These are phyloP conservation scores for Peromyscus californicus DNA, from an alignment of 2,113 vertebrate species.

Conservation along the genomic window DNA sequence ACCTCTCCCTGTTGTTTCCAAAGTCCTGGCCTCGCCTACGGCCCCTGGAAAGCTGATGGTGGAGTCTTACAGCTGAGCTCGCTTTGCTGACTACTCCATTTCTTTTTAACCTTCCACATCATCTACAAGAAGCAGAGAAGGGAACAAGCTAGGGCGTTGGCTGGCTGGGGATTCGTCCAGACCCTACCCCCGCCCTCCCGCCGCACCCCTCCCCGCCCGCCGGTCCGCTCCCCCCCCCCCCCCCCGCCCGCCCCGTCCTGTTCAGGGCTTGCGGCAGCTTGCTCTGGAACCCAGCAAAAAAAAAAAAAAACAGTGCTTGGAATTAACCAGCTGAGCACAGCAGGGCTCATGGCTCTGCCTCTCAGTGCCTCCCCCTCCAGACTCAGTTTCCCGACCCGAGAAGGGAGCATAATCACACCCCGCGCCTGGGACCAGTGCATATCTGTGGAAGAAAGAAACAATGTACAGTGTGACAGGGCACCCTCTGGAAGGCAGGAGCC, in stretches of 20 bases:
- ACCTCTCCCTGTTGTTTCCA: not conserved
- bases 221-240: not conserved
- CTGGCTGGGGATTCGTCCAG: not conserved
- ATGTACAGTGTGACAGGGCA: not conserved
- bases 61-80: not conserved
- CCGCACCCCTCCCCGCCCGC: not conserved
- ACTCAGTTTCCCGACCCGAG: constrained; percentile 25
- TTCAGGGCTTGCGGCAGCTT: not conserved
- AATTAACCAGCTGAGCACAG: not conserved
- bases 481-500: not conserved
- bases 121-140: not conserved
- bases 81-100: not conserved
- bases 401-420: fast-evolving
- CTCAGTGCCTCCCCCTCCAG: fast-evolving
- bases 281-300: not conserved
- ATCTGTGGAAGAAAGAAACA: not conserved
- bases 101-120: not conserved
- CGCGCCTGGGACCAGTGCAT: not conserved
- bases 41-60: not conserved
- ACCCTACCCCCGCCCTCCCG: not conserved
- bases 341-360: fast-evolving
- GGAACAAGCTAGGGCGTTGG: not conserved
- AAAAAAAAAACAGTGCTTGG: not conserved
- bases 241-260: not conserved
- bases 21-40: not conserved